Evolutionary conservation across 2,113 vertebrate species (phyloP), one percentile per base, ranked within the genome.

Genomic region (Baryphthengus martii): DNA sequence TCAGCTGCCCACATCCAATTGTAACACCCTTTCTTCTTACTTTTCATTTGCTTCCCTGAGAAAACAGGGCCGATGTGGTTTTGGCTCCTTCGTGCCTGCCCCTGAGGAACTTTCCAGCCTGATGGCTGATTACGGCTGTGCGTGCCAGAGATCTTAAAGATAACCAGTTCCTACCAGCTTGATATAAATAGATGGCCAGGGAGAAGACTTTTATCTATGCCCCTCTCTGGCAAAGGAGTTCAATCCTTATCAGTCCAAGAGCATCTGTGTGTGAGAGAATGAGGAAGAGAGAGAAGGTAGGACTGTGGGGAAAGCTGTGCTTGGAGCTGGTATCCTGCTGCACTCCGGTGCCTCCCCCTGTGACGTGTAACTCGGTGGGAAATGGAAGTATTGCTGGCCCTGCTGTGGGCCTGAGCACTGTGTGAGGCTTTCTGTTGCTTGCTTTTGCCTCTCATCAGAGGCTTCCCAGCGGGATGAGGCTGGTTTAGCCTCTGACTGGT

Each of bases 121-220:
- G 53, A 61, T 79, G 45, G 50, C 77, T 73, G 71, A 86, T 83
- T 86, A 55, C 53, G 85, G 58, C 67, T 79, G 17, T 82, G 8
- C 1, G 2, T 93, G 93, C 58, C 81, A 49, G 72, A 92, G 67
- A 92, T 91, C n/a, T 80, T 42, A 55, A 68, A 93, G 85, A 88
- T 90, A 93, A 89, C 1, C 0, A 86, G 88, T 50, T 92, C 59
- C 67, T 88, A 76, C 75, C 33, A 68, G 85, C 55, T 71, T 77
- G 63, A 70, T 95, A 83, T 45, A 93, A 94, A 92, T 80, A 94
- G 79, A 40, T 70, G 86, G 33, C 42, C 67, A 77, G 59, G 55
- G 59, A 95, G 63, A 71, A 94, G 67, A 59, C 35, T 88, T 88
- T 85, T 53, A 85, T 95, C 85, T 93, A 83, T 86, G 75, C 68